Evolutionary conservation across 2,888 invertebrate species (phyloP), one percentile per base, ranked within the genome.

Genomic region (Rotaria macrura): DNA sequence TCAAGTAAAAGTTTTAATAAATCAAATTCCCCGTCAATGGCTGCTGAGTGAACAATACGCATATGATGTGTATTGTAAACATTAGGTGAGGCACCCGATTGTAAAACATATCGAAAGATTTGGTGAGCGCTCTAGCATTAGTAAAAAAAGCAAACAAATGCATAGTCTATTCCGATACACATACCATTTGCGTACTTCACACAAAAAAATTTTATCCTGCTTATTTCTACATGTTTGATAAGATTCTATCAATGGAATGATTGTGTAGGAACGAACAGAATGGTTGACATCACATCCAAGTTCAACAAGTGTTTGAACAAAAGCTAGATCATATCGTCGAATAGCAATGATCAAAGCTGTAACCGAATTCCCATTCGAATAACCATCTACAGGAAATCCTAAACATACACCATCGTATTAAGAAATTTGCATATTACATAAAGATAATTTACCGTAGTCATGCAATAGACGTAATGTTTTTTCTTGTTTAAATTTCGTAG

Each of bases 221-320:
- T 43, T 79, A 43, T 79, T 43, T 79, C 14, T 79, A 79, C n/a
- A 79, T 12, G 43, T 43, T 23, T 43, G 43, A 43, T 79, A 79
- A 2, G 79, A 40, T 79, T 79, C 79, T 14, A 79, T 40, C n/a
- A 79, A 79, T 79, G 79, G 79, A 43, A 79, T 79, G n/a, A 79
- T 79, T 79, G 79, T 79, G 43, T 43, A 79, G 4, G 79, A 79
- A n/a, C 79, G 79, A 43, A 79, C 79, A 43, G 79, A 40, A 43
- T 14, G 14, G n/a, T 79, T 79, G 23, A 79, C 43, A 79, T 79
- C 79, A 79, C 43, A 40, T 2, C 79, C 79, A 25, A 79, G n/a
- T 79, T 79, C 79, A 40, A 79, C 9, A 43, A 79, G 79, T 43
- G 23, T 79, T 43, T 9, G 43, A 43, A 79, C n/a, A 25, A 79